Evolutionary conservation across 2,113 vertebrate species (phyloP).

Genomic region (Channa argus): DNA sequence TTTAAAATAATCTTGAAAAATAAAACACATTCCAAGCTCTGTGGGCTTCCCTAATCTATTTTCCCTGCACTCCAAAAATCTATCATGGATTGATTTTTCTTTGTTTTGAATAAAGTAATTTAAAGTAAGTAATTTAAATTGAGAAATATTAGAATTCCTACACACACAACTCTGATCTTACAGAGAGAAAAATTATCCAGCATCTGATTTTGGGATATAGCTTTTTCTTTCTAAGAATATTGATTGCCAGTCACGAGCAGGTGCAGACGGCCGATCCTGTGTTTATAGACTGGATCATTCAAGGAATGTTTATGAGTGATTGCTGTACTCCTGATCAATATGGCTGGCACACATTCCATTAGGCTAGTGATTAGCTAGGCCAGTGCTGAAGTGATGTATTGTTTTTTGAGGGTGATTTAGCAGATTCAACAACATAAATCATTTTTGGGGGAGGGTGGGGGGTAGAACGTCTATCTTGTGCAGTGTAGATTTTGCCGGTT

Average conservation of each 20-base stretch:
- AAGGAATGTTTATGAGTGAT: conserved; percentile 62
- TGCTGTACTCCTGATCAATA: conserved; percentile 69
- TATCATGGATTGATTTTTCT: not conserved
- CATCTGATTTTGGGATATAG: conserved; percentile 46
- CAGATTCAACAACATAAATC: conserved; percentile 70
- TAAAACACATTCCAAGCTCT: not conserved
- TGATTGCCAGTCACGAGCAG: conserved; percentile 43
- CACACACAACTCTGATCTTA: conserved; percentile 38
- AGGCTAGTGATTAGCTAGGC: conserved; percentile 75
- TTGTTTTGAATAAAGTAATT: not conserved
- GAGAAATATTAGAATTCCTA: conserved; percentile 13
- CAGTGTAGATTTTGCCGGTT: conserved; percentile 50
- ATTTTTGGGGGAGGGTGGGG: conserved; percentile 40
- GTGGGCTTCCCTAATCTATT: not conserved
- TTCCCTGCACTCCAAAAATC: not conserved
- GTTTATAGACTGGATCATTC: conserved; percentile 54
- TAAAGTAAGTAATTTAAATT: conserved; percentile 32
- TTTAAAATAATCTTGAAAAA: not conserved
- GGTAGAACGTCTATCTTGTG: conserved; percentile 53
- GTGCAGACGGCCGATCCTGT: conserved; percentile 42
- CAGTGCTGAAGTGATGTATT: conserved; percentile 72
- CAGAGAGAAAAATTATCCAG: conserved; percentile 26
- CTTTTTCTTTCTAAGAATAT: conserved; percentile 49
- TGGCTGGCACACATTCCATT: conserved; percentile 72
- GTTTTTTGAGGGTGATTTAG: conserved; percentile 70